Evolutionary conservation across 2,797 vertebrate genomes (phyloP).

Genomic region (Podarcis lilfordi): DNA sequence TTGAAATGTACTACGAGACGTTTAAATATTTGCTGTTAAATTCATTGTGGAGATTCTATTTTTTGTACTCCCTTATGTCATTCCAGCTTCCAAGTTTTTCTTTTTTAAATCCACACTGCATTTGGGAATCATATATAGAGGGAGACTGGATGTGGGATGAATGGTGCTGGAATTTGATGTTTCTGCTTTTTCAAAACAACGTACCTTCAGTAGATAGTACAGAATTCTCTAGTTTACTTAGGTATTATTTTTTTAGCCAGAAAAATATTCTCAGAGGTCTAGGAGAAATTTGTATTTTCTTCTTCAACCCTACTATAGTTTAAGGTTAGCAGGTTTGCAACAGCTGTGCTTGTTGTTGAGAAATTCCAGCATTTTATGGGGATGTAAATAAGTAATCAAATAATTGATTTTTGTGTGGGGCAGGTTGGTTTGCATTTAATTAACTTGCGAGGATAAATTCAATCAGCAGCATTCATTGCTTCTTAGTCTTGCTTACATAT

Average conservation of each 20-base stretch:
- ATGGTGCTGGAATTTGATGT: background rate
- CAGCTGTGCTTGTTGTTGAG: conserved; percentile 45
- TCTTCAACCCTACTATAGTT: conserved; percentile 26
- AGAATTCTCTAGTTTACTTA: conserved; percentile 42
- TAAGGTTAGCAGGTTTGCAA: conserved; percentile 46
- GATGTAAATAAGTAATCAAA: conserved; percentile 61
- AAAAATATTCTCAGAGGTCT: conserved; percentile 14
- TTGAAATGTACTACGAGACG: too few relatives aligned
- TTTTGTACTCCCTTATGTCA: too few relatives aligned
- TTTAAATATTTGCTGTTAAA: too few relatives aligned
- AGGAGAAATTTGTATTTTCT: conserved; percentile 51
- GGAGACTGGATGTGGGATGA: background rate
- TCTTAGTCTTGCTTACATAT: conserved; percentile 46
- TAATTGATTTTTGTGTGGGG: conserved; percentile 43
- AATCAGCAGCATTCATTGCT: conserved; percentile 37
- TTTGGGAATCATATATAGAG: too few relatives aligned
- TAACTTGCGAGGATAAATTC: conserved; percentile 58
- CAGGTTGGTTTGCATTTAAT: conserved; percentile 61
- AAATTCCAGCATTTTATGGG: conserved; percentile 44
- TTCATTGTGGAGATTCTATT: too few relatives aligned
- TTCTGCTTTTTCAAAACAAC: conserved; percentile 45
- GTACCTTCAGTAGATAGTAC: conserved; percentile 20
- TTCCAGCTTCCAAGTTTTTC: too few relatives aligned
- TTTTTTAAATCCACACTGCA: too few relatives aligned
- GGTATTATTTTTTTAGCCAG: conserved; percentile 36